phyloP scores from a whole-genome alignment of 2,113 vertebrate species.

The Aplodontia rufa region DNA sequence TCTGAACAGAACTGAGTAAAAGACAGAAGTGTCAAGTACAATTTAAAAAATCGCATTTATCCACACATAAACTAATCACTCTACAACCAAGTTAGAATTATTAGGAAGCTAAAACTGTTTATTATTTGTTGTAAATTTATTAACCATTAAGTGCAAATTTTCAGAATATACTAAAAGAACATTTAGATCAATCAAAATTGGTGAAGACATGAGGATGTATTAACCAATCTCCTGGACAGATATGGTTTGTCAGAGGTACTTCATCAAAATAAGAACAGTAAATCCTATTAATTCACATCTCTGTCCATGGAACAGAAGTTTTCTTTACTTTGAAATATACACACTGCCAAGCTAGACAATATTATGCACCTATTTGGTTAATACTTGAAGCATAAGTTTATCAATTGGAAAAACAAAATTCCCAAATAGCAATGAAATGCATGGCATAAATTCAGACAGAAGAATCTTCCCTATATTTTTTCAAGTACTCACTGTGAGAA shows the following conservation, averaged over 20 bases:
- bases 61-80: background rate
- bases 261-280: conserved; percentile 16
- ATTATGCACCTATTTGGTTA: conserved; percentile 32
- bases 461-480: background rate
- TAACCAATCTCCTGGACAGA: background rate
- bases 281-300: conserved; percentile 10
- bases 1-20: conserved; percentile 93
- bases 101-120: background rate
- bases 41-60: background rate
- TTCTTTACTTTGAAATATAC: conserved; percentile 41
- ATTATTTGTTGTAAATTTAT: background rate
- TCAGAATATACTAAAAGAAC: background rate
- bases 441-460: conserved; percentile 21
- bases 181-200: background rate
- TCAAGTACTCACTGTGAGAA: conserved; percentile 95
- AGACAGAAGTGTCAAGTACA: conserved; percentile 46
- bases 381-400: conserved; percentile 51
- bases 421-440: conserved; percentile 44
- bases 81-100: background rate
- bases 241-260: background rate
- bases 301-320: conserved; percentile 20
- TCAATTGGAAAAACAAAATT: conserved; percentile 61
- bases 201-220: background rate
- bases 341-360: conserved; percentile 38
- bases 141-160: background rate